These are phyloP conservation scores for Hemibagrus wyckioides DNA, from an alignment of 2,113 vertebrate genomes.

Conservation along the genomic window DNA sequence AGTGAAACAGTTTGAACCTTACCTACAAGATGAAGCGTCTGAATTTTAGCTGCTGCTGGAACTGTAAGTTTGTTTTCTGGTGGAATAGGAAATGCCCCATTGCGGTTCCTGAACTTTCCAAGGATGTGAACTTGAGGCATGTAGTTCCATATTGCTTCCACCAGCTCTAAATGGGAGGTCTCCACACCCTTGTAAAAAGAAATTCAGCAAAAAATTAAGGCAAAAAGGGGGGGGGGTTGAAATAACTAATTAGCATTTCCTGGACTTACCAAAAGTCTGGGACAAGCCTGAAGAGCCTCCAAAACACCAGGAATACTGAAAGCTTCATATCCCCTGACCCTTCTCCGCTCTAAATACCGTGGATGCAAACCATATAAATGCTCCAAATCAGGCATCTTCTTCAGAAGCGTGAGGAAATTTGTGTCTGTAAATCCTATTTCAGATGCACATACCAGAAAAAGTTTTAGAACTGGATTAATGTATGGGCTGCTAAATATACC, in stretches of 20 bases:
- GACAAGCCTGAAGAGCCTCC: slow-evolving; percentile 94
- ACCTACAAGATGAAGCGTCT: slow-evolving; percentile 98
- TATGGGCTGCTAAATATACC: neutral
- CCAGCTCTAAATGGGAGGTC: slow-evolving; percentile 96
- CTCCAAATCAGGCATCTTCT: slow-evolving; percentile 98
- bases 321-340: slow-evolving; percentile 92
- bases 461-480: neutral
- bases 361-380: slow-evolving; percentile 97
- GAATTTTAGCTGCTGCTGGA: slow-evolving; percentile 96
- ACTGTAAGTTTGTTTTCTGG: slow-evolving; percentile 98
- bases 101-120: slow-evolving; percentile 98
- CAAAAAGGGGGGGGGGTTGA: neutral
- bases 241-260: neutral
- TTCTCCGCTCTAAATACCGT: slow-evolving; percentile 91
- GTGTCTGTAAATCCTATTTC: slow-evolving; percentile 90
- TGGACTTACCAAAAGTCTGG: slow-evolving; percentile 88
- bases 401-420: slow-evolving; percentile 92
- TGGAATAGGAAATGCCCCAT: slow-evolving; percentile 97
- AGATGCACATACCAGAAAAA: slow-evolving; percentile 17
- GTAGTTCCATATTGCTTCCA: slow-evolving; percentile 99
- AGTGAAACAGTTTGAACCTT: slow-evolving; percentile 49
- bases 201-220: neutral
- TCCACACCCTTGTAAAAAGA: slow-evolving; percentile 85
- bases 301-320: slow-evolving; percentile 98
- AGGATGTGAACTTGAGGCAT: slow-evolving; percentile 99